These are phyloP conservation scores for Glaucopsyche alexis DNA, from an alignment of 2,888 invertebrate species.

Conservation along the genomic window DNA sequence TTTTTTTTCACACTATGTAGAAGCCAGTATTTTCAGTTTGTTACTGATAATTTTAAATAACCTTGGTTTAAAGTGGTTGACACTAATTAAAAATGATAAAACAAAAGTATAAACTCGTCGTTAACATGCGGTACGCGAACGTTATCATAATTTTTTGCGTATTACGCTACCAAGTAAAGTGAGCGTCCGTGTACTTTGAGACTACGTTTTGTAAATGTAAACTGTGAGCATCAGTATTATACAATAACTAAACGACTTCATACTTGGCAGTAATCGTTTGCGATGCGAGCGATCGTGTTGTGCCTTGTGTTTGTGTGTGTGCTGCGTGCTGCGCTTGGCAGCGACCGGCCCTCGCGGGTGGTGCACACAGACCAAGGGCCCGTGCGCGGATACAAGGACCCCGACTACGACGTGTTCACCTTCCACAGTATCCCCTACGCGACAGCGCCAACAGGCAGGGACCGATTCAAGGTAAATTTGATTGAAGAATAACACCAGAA, in stretches of 20 bases:
- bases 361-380: conserved; percentile 47
- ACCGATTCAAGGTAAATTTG: conserved; percentile 44
- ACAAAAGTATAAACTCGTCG: too few relatives aligned
- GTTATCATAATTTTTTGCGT: neutral
- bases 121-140: too few relatives aligned
- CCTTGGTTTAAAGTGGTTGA: too few relatives aligned
- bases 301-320: neutral
- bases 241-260: too few relatives aligned
- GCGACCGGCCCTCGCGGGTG: conserved; percentile 37
- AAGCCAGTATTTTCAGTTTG: too few relatives aligned
- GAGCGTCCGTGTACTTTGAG: too few relatives aligned
- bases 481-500: conserved; percentile 33
- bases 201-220: too few relatives aligned
- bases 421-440: conserved; percentile 60
- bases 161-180: too few relatives aligned
- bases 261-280: neutral
- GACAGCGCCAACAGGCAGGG: conserved; percentile 50
- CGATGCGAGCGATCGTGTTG: conserved; percentile 1
- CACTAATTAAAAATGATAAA: too few relatives aligned
- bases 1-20: too few relatives aligned
- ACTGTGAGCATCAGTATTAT: too few relatives aligned
- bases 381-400: conserved; percentile 48
- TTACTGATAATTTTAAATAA: too few relatives aligned
- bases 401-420: conserved; percentile 41
- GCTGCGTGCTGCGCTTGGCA: conserved; percentile 6